Conservation (phyloP, 2,888 invertebrate species). For the Drosophila borborema region DNA sequence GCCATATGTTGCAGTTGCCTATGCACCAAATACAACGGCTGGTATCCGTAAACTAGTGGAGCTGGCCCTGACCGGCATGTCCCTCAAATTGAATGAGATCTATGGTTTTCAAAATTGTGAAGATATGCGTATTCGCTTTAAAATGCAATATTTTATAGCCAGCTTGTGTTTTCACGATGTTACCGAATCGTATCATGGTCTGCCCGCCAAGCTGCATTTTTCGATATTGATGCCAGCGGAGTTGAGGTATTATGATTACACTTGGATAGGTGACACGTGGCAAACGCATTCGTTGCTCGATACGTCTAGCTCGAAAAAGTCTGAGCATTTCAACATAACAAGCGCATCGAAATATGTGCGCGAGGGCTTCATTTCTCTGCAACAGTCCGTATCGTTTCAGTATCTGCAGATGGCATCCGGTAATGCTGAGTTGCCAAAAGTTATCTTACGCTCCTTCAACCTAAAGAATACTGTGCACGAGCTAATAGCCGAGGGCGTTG, state of each 20-base stretch:
- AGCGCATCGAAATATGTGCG: slow-evolving; percentile 86
- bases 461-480: slow-evolving; percentile 89
- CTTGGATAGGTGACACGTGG: slow-evolving; percentile 58
- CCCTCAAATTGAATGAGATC: slow-evolving; percentile 7
- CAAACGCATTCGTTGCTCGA: slow-evolving; percentile 74
- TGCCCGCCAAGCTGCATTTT: slow-evolving; percentile 41
- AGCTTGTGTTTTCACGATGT: slow-evolving; percentile 54
- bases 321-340: slow-evolving; percentile 82
- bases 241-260: slow-evolving; percentile 44
- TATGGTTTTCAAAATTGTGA: slow-evolving; percentile 36
- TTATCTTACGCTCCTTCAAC: slow-evolving; percentile 87
- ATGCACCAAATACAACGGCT: slow-evolving; percentile 48
- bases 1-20: slow-evolving; percentile 47
- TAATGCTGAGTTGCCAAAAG: slow-evolving; percentile 66
- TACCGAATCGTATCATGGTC: slow-evolving; percentile 25
- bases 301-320: slow-evolving; percentile 2
- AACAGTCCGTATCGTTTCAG: slow-evolving; percentile 86
- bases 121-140: slow-evolving; percentile 28
- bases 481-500: slow-evolving; percentile 88
- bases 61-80: slow-evolving; percentile 14
- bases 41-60: slow-evolving; percentile 39
- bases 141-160: slow-evolving; percentile 41
- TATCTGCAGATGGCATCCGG: slow-evolving; percentile 51
- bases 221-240: slow-evolving; percentile 58
- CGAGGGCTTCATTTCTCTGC: slow-evolving; percentile 89